Percentiles rank a stretch among this genome's conserved stretches.
Evolutionary conservation across 2,888 invertebrate species (phyloP).

Genomic region (Neoaliturus tenellus): DNA sequence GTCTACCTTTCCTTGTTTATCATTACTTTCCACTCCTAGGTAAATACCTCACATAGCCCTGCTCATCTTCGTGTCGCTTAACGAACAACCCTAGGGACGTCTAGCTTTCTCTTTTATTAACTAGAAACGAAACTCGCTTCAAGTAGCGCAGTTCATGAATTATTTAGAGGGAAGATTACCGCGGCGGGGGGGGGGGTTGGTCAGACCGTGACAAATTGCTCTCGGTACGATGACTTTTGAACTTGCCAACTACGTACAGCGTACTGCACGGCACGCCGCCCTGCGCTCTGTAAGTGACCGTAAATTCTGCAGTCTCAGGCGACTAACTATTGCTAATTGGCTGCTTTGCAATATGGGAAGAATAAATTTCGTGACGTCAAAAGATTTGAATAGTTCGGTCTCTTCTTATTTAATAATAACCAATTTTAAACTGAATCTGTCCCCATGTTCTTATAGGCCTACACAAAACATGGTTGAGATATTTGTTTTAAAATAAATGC

Average conservation of each 20-base stretch:
- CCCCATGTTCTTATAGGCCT: no score
- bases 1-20: background rate
- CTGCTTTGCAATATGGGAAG: no score
- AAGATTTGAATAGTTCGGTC: no score
- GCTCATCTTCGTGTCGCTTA: background rate
- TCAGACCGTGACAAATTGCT: constrained; percentile 14
- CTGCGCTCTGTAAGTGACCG: background rate
- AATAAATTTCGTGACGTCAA: no score
- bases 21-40: background rate
- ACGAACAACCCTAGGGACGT: constrained; percentile 1
- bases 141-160: constrained; percentile 22
- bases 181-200: background rate
- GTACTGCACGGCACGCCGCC: background rate
- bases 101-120: constrained; percentile 30
- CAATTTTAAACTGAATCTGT: no score
- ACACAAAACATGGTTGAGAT: no score
- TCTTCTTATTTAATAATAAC: no score
- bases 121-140: constrained; percentile 33
- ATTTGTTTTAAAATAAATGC: no score
- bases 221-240: constrained; percentile 4
- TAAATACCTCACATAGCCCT: background rate
- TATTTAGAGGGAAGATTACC: constrained; percentile 27
- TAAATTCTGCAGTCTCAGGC: background rate
- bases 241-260: background rate
- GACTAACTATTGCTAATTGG: no score